A percentile compares a stretch with the other conserved stretches of the same genome.
Evolutionary conservation across 2,888 invertebrate genomes (phyloP).

Genomic region (Zele albiditarsus): DNA sequence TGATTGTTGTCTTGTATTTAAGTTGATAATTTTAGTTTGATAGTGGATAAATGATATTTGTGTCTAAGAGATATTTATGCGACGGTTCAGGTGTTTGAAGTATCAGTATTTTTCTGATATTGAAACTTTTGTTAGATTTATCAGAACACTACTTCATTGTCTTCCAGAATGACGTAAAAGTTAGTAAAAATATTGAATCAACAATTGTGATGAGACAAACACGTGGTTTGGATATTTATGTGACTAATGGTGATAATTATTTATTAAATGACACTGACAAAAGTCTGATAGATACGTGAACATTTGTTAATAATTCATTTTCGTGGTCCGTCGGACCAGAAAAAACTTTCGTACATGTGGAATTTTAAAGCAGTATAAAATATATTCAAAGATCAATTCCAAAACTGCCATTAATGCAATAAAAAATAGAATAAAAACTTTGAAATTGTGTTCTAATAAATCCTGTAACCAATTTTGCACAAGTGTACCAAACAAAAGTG

Average conservation of each 20-base stretch:
- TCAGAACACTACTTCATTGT: not conserved
- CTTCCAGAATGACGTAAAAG: not conserved
- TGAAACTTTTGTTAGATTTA: not conserved
- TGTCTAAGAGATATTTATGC: not conserved
- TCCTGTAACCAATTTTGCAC: not conserved
- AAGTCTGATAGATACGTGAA: not conserved
- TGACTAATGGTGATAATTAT: not conserved
- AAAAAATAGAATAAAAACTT: not conserved
- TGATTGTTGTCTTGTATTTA: not conserved
- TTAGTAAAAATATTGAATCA: not conserved
- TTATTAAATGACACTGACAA: not conserved
- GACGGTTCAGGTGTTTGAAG: not conserved
- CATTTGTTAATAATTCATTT: not conserved
- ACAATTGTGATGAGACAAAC: not conserved
- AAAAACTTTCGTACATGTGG: not conserved
- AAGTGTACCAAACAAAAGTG: not conserved
- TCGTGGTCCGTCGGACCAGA: constrained; percentile 17
- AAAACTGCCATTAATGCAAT: not conserved
- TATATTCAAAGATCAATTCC: not conserved
- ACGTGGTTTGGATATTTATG: constrained; percentile 16
- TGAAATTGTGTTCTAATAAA: not conserved
- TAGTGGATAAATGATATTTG: not conserved
- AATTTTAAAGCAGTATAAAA: not conserved
- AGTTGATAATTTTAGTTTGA: not conserved
- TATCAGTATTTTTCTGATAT: not conserved